phyloP scores from a whole-genome alignment of 2,888 invertebrate genomes.

The Harpagoxenus sublaevis region DNA sequence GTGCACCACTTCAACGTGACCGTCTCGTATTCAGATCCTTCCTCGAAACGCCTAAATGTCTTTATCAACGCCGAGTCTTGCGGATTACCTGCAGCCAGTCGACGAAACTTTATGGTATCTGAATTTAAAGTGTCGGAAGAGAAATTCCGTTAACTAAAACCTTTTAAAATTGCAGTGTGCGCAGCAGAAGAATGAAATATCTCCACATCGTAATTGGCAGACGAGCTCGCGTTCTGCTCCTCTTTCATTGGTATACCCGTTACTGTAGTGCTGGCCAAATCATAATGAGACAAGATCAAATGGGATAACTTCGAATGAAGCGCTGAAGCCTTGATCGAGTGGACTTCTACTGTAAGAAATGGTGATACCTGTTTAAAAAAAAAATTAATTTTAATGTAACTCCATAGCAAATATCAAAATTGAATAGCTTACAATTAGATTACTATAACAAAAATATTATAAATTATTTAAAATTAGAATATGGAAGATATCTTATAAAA shows the following conservation, averaged over 20 bases:
- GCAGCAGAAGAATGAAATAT: slow-evolving; percentile 96
- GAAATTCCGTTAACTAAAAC: slow-evolving; percentile 70
- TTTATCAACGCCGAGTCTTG: slow-evolving; percentile 89
- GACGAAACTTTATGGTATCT: background rate
- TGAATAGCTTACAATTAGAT: background rate
- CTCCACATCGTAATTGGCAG: slow-evolving; percentile 99
- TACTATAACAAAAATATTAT: background rate
- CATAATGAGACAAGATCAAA: slow-evolving; percentile 94
- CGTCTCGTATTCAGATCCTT: slow-evolving; percentile 93
- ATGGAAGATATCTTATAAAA: background rate
- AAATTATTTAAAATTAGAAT: background rate
- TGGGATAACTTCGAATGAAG: slow-evolving; percentile 92
- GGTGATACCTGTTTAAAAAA: slow-evolving; percentile 88
- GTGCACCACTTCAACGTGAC: slow-evolving; percentile 99
- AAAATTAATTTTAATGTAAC: slow-evolving; percentile 35
- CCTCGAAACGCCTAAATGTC: slow-evolving; percentile 88
- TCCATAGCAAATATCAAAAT: slow-evolving; percentile 18
- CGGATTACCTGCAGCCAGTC: slow-evolving; percentile 85
- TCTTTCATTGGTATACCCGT: slow-evolving; percentile 99
- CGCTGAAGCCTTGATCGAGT: slow-evolving; percentile 92
- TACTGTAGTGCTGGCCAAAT: slow-evolving; percentile 97
- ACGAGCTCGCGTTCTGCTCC: slow-evolving; percentile 98
- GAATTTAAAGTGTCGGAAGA: background rate
- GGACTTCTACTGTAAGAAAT: slow-evolving; percentile 92
- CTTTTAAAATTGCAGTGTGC: slow-evolving; percentile 92